phyloP scores from a whole-genome alignment of 2,888 invertebrate genomes.

The Ennomos fuscantarius region DNA sequence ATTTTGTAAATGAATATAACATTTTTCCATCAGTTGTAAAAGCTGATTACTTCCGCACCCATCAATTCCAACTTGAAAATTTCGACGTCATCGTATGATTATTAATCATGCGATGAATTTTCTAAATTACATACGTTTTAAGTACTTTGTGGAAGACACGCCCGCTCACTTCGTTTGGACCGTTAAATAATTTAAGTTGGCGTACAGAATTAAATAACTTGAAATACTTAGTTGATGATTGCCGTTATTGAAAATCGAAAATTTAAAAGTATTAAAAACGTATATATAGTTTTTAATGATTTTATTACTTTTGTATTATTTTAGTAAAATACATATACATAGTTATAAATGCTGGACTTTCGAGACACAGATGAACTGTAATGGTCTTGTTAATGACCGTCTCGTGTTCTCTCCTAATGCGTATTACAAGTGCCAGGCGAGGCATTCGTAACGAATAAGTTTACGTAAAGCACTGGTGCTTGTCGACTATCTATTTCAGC shows the following conservation, averaged over 20 bases:
- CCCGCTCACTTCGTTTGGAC: conserved; percentile 16
- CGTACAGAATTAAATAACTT: conserved; percentile 16
- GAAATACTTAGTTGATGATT: conserved; percentile 1
- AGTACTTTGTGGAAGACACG: conserved; percentile 22
- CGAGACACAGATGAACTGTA: conserved; percentile 39
- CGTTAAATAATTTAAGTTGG: conserved; percentile 26
- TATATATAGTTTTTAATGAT: no score
- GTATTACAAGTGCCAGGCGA: conserved; percentile 42
- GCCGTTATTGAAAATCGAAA: conserved; percentile 6
- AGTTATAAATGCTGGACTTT: conserved; percentile 30
- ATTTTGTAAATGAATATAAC: conserved; percentile 26
- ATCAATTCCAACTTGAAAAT: conserved; percentile 44
- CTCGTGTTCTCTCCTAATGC: conserved; percentile 50
- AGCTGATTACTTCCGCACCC: conserved; percentile 36
- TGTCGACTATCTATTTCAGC: conserved; percentile 59
- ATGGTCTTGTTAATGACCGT: conserved; percentile 43
- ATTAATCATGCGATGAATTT: conserved; percentile 50
- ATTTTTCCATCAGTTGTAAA: conserved; percentile 31
- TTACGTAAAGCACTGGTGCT: conserved; percentile 52
- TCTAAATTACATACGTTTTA: conserved; percentile 28
- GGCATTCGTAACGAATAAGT: conserved; percentile 54
- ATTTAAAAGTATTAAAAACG: neutral
- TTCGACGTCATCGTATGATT: no score
- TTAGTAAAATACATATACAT: conserved; percentile 11
- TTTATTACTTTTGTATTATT: neutral